These are phyloP conservation scores for Brenthis hecate DNA, from an alignment of 2,888 invertebrate genomes.

Conservation along the genomic window DNA sequence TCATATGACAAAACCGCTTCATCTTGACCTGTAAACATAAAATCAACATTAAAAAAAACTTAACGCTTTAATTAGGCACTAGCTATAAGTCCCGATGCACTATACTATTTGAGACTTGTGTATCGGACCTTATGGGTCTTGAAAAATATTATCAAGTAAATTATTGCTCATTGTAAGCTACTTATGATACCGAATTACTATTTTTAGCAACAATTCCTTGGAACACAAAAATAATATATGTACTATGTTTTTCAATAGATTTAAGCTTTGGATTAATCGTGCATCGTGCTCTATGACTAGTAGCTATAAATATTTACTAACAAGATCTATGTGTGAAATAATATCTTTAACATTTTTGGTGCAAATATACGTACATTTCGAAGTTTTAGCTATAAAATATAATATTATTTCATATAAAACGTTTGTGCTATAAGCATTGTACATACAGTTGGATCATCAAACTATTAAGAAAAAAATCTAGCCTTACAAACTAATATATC, in stretches of 20 bases:
- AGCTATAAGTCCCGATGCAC: slow-evolving; percentile 8
- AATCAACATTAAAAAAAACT: slow-evolving; percentile 23
- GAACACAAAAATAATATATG: slow-evolving; percentile 4
- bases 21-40: slow-evolving; percentile 87
- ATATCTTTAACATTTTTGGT: background rate
- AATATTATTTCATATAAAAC: background rate
- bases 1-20: slow-evolving; percentile 97
- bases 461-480: background rate
- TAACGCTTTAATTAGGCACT: slow-evolving; percentile 42
- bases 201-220: slow-evolving; percentile 21
- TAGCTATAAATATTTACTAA: slow-evolving; percentile 24
- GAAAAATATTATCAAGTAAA: background rate
- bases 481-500: too few species aligned
- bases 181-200: slow-evolving; percentile 19
- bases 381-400: slow-evolving; percentile 1
- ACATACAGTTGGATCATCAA: slow-evolving; percentile 11
- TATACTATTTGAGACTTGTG: slow-evolving; percentile 14
- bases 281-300: slow-evolving; percentile 37
- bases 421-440: background rate
- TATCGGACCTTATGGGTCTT: slow-evolving; percentile 6
- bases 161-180: background rate
- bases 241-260: slow-evolving; percentile 11
- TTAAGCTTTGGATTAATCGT: slow-evolving; percentile 29
- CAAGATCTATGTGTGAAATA: background rate
- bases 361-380: background rate